Percentiles rank a stretch among this genome's conserved stretches.
phyloP scores from a whole-genome alignment of 2,113 vertebrate genomes.

The Macheiramphus alcinus region DNA sequence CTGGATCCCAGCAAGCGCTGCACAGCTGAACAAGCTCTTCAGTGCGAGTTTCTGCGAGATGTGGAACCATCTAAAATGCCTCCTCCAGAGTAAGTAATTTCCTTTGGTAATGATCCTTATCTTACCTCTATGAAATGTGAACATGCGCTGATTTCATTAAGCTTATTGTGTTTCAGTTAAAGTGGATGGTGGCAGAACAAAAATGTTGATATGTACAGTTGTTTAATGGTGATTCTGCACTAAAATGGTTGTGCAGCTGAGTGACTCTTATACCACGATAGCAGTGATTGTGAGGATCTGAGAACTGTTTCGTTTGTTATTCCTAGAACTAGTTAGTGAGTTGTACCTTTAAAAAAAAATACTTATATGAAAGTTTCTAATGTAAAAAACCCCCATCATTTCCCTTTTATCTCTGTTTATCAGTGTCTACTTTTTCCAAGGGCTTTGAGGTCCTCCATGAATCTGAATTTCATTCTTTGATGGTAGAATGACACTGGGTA shows the following conservation, averaged over 20 bases:
- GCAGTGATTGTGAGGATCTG: background rate
- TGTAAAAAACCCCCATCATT: background rate
- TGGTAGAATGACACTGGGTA: background rate
- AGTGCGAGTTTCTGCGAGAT: slow-evolving; percentile 92
- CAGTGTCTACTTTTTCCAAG: background rate
- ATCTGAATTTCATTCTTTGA: background rate
- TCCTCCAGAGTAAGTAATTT: slow-evolving; percentile 88
- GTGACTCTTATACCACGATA: background rate
- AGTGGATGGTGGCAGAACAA: background rate
- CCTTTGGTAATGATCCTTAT: background rate
- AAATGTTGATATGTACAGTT: fast-evolving
- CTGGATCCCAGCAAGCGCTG: slow-evolving; percentile 96
- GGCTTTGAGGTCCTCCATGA: background rate
- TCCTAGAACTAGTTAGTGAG: background rate
- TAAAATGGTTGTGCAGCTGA: background rate
- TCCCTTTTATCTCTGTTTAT: background rate
- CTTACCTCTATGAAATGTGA: background rate
- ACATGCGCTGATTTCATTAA: background rate
- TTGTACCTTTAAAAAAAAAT: background rate
- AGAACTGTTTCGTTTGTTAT: background rate
- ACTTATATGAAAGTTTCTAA: background rate
- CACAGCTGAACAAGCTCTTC: slow-evolving; percentile 91
- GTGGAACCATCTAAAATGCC: slow-evolving; percentile 98
- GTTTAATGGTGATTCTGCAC: background rate
- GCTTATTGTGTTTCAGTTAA: background rate